phyloP scores from a whole-genome alignment of 2,113 vertebrate species.

The Boleophthalmus pectinirostris region DNA sequence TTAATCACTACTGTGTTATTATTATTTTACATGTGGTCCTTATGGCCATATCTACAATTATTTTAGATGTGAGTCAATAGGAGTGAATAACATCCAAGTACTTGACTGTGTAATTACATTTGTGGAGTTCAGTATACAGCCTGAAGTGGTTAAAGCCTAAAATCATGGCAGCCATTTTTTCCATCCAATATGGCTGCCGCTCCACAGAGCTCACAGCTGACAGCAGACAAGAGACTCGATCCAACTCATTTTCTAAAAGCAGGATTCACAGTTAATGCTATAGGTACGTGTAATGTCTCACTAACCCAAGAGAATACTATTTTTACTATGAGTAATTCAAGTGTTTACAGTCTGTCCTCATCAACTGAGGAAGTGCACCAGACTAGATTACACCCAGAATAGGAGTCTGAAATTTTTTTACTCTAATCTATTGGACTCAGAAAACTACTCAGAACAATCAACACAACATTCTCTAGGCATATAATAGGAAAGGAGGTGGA shows the following conservation, averaged over 20 bases:
- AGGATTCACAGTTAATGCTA: neutral
- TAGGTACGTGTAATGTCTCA: neutral
- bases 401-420: neutral
- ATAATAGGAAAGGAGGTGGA: neutral
- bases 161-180: conserved; percentile 50
- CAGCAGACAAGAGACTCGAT: conserved; percentile 20
- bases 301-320: neutral
- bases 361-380: neutral
- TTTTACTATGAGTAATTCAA: neutral
- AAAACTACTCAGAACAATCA: neutral
- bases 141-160: conserved; percentile 12
- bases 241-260: neutral
- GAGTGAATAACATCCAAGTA: neutral
- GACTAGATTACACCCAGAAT: neutral
- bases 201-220: conserved; percentile 15
- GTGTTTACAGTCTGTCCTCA: neutral
- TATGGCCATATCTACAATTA: neutral
- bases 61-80: neutral
- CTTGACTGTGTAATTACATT: neutral
- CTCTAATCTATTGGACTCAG: neutral
- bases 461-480: neutral
- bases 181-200: conserved; percentile 39
- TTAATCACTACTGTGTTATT: neutral
- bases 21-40: neutral
- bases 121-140: neutral